Evolutionary conservation across 1,140 invertebrate genomes (phyloP).

Genomic region (Meloidogyne exigua): DNA sequence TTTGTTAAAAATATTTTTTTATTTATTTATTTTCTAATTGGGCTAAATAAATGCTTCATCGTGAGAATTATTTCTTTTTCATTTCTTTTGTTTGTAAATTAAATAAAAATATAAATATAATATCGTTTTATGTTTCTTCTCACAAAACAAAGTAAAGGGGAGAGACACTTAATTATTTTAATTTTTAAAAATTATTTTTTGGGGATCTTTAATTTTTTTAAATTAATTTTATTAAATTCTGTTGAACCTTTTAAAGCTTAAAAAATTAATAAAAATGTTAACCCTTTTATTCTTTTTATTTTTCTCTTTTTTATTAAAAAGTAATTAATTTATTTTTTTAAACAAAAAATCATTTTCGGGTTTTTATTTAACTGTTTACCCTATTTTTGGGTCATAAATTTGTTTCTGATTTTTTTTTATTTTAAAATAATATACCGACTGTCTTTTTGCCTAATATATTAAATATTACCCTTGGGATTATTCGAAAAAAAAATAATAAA

Average conservation of each 20-base stretch:
- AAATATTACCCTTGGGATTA: slow-evolving; percentile 4
- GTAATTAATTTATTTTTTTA: background rate
- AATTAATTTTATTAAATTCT: too few relatives aligned
- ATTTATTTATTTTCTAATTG: background rate
- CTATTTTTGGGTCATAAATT: background rate
- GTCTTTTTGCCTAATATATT: background rate
- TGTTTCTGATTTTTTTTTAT: background rate
- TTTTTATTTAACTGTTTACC: background rate
- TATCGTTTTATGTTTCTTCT: background rate
- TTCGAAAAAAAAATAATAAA: background rate
- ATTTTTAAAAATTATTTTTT: too few relatives aligned
- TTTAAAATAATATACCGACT: background rate
- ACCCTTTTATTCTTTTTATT: too few relatives aligned
- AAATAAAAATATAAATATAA: background rate
- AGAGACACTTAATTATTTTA: background rate
- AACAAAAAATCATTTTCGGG: background rate
- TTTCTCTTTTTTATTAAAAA: too few relatives aligned
- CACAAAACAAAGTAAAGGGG: background rate
- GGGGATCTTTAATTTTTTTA: too few relatives aligned
- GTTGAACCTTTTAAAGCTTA: too few relatives aligned
- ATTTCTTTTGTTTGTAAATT: background rate
- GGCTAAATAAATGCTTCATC: background rate
- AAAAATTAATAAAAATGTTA: too few relatives aligned
- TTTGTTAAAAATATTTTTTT: background rate
- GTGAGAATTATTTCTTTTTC: background rate